Evolutionary conservation across 1,140 invertebrate genomes (phyloP).

Genomic region (Cherax destructor): DNA sequence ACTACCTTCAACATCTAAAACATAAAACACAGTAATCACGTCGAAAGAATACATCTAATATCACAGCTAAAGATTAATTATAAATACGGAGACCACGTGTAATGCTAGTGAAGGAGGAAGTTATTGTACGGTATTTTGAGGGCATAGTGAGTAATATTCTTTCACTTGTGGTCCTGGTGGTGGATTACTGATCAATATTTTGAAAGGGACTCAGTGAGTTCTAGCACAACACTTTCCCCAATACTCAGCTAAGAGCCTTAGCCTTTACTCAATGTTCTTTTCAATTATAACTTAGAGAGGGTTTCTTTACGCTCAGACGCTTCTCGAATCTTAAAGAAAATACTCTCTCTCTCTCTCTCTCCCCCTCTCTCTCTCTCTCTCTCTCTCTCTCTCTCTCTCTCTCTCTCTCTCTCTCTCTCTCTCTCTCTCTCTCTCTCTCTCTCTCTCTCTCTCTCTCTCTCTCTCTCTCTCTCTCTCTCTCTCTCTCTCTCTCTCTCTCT

Average conservation of each 20-base stretch:
- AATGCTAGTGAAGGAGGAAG: too few relatives aligned
- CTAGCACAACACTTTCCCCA: neutral
- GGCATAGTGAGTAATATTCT: too few relatives aligned
- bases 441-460: neutral
- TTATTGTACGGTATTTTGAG: too few relatives aligned
- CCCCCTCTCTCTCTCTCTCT: slow-evolving; percentile 12
- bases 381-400: slow-evolving; percentile 17
- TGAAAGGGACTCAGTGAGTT: neutral
- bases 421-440: neutral
- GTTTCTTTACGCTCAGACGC: neutral
- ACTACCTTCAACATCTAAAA: too few relatives aligned
- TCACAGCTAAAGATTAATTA: too few relatives aligned
- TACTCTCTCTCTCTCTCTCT: neutral
- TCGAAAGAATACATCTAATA: too few relatives aligned
- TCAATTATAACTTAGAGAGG: neutral
- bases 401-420: slow-evolving; percentile 13
- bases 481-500: too few relatives aligned
- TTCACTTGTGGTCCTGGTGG: too few relatives aligned
- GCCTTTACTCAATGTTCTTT: slow-evolving; percentile 1
- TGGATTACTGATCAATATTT: neutral
- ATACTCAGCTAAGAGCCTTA: neutral
- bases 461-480: too few relatives aligned
- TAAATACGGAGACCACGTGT: too few relatives aligned
- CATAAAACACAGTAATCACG: too few relatives aligned
- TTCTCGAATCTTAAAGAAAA: slow-evolving; percentile 1